phyloP scores from a whole-genome alignment of 2,888 invertebrate genomes.

The Apotomis turbidana region DNA sequence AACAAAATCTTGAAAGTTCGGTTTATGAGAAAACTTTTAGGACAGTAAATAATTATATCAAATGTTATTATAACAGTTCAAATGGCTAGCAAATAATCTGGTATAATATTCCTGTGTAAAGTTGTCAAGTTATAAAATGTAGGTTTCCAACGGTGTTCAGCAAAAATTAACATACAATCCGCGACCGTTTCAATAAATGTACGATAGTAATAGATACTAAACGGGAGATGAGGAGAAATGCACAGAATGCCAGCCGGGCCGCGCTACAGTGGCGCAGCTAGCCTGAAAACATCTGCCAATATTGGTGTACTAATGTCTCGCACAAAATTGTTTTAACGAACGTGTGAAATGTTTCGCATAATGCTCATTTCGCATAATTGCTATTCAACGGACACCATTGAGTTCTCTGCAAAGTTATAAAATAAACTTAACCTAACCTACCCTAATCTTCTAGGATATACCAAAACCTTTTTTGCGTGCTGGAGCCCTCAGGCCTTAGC shows the following conservation, averaged over 20 bases:
- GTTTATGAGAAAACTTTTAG: too few species aligned
- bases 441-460: too few species aligned
- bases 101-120: conserved; percentile 15
- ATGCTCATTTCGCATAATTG: too few species aligned
- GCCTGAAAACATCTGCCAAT: neutral
- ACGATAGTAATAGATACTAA: conserved; percentile 47
- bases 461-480: too few species aligned
- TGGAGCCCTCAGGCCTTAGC: too few species aligned
- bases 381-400: too few species aligned
- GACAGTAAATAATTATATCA: neutral
- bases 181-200: conserved; percentile 54
- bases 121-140: conserved; percentile 45
- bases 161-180: conserved; percentile 64
- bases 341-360: too few species aligned
- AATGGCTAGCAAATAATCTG: neutral
- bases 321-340: too few species aligned
- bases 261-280: conserved; percentile 47
- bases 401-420: too few species aligned
- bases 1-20: too few species aligned
- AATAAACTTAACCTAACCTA: too few species aligned
- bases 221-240: conserved; percentile 44
- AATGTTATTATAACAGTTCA: neutral
- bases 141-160: conserved; percentile 46
- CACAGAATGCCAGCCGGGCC: conserved; percentile 44
- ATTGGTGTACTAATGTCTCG: too few species aligned